Evolutionary conservation across 1,140 invertebrate species (phyloP).

Genomic region (Papilio glaucus): DNA sequence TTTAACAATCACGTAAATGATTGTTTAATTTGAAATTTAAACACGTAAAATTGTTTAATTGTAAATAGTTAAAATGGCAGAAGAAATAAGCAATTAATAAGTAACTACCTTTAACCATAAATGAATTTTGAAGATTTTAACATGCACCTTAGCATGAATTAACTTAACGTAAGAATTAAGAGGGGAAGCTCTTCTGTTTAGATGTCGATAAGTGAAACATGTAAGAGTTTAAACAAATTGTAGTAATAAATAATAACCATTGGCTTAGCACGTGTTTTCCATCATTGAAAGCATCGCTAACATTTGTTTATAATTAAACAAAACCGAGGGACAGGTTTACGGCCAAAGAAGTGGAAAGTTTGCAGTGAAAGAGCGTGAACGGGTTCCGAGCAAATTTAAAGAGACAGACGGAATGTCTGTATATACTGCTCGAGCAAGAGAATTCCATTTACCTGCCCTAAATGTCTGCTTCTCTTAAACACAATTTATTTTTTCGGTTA

Average conservation of each 20-base stretch:
- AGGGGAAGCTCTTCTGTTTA: no score
- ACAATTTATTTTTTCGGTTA: conserved; percentile 31
- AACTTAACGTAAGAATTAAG: no score
- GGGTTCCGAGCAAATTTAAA: conserved; percentile 55
- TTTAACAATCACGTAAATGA: no score
- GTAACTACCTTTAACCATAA: no score
- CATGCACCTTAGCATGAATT: no score
- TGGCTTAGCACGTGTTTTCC: background rate
- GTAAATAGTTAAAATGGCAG: no score
- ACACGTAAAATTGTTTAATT: no score
- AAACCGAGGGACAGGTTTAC: conserved; percentile 42
- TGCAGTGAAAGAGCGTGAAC: conserved; percentile 37
- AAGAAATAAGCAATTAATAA: no score
- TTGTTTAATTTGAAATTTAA: no score
- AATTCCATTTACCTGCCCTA: conserved; percentile 53
- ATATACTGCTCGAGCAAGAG: conserved; percentile 45
- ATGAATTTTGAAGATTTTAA: no score
- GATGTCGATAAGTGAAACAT: no score
- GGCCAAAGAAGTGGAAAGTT: conserved; percentile 46
- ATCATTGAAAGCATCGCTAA: conserved; percentile 9
- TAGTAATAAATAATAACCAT: background rate
- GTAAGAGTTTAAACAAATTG: no score
- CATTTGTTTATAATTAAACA: conserved; percentile 39
- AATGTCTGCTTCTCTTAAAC: conserved; percentile 42
- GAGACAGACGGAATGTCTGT: conserved; percentile 45